Evolutionary conservation across 2,888 invertebrate species (phyloP).

Genomic region (Drosophila nigritarsus): DNA sequence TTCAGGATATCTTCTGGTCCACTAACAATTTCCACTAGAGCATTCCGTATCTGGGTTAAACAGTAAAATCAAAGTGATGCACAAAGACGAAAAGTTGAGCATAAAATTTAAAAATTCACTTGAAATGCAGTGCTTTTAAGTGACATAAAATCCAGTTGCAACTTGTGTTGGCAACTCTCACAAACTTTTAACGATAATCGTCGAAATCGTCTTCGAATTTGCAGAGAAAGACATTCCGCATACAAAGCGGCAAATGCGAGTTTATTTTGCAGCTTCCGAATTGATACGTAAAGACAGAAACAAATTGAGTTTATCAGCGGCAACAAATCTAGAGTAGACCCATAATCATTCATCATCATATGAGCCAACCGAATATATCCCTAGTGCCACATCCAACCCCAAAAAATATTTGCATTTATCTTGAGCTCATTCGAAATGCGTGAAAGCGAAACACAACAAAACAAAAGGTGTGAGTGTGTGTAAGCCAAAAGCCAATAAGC

Average conservation of each 20-base stretch:
- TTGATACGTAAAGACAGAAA: slow-evolving; percentile 41
- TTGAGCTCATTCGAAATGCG: slow-evolving; percentile 68
- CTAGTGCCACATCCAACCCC: not conserved
- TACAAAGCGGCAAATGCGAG: slow-evolving; percentile 54
- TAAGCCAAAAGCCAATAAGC: slow-evolving; percentile 70
- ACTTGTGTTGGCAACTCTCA: slow-evolving; percentile 40
- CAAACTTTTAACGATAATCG: slow-evolving; percentile 57
- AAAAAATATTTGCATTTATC: slow-evolving; percentile 74
- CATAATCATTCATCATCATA: slow-evolving; percentile 75
- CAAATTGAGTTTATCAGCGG: slow-evolving; percentile 75
- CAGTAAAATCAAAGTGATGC: slow-evolving; percentile 36
- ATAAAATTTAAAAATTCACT: slow-evolving; percentile 38
- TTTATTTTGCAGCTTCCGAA: slow-evolving; percentile 2
- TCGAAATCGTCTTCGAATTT: slow-evolving; percentile 17
- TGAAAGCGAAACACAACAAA: slow-evolving; percentile 66
- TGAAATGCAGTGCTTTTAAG: slow-evolving; percentile 23
- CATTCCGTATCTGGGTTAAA: not conserved
- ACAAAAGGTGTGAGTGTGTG: slow-evolving; percentile 25
- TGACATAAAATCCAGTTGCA: slow-evolving; percentile 40
- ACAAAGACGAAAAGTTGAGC: slow-evolving; percentile 1
- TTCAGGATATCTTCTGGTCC: not conserved
- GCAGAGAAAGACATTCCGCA: slow-evolving; percentile 13
- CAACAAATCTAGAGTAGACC: slow-evolving; percentile 65
- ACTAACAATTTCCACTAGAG: not conserved
- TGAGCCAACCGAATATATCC: slow-evolving; percentile 43